phyloP scores from a whole-genome alignment of 2,113 vertebrate genomes.

The Pardalotus punctatus region DNA sequence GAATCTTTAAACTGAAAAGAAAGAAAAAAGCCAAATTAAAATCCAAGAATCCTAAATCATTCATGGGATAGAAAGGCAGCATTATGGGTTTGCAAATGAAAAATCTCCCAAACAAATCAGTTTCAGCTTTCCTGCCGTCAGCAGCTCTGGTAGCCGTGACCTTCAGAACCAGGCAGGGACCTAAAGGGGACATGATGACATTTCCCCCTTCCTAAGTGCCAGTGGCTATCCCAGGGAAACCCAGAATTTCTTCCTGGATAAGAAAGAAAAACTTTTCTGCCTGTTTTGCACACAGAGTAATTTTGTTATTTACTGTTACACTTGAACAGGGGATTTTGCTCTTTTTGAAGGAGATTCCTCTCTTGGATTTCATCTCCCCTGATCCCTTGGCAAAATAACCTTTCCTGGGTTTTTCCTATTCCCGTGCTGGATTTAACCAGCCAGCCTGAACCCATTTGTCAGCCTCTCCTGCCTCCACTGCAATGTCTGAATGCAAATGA shows the following conservation, averaged over 20 bases:
- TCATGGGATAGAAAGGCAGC: not conserved
- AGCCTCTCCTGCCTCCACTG: not conserved
- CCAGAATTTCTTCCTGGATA: not conserved
- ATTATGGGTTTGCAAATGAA: not conserved
- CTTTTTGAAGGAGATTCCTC: not conserved
- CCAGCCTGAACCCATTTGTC: not conserved
- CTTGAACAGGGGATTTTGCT: fast-evolving
- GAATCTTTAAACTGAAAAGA: not conserved
- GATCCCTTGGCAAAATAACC: not conserved
- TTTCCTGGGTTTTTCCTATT: not conserved
- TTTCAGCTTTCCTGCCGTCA: not conserved
- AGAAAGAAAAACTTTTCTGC: not conserved
- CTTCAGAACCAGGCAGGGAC: not conserved
- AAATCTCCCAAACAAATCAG: not conserved
- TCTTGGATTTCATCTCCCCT: not conserved
- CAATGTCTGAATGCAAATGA: not conserved
- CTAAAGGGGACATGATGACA: not conserved
- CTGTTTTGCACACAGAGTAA: not conserved
- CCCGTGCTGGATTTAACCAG: not conserved
- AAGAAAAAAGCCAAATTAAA: not conserved
- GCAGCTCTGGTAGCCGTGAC: not conserved
- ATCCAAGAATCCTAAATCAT: not conserved
- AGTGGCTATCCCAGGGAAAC: not conserved
- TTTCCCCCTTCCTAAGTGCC: not conserved
- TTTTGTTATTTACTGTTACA: not conserved